Conservation (phyloP, 2,113 vertebrate genomes). For the Excalfactoria chinensis region DNA sequence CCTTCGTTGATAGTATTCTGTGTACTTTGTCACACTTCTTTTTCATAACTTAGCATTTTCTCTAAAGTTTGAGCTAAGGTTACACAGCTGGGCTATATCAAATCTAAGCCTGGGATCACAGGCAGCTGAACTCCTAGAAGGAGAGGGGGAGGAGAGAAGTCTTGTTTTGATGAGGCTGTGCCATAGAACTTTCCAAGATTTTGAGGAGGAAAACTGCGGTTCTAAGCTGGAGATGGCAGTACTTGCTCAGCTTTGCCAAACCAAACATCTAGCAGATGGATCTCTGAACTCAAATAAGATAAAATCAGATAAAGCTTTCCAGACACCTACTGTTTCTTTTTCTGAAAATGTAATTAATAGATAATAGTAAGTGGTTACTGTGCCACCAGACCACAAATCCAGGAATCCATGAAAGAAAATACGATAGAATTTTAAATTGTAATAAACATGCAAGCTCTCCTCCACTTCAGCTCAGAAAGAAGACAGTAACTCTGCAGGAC, state of each 20-base stretch:
- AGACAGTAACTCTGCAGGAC: neutral
- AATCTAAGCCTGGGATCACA: slow-evolving; percentile 46
- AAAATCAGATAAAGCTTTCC: slow-evolving; percentile 34
- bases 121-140: slow-evolving; percentile 43
- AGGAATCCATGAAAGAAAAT: neutral
- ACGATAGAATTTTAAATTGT: neutral
- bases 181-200: neutral
- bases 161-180: neutral
- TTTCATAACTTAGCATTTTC: slow-evolving; percentile 12
- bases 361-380: neutral
- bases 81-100: slow-evolving; percentile 59
- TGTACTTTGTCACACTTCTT: neutral
- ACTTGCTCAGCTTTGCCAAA: slow-evolving; percentile 12
- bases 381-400: neutral
- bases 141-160: neutral
- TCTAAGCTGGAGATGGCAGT: neutral
- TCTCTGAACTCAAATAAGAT: slow-evolving; percentile 12
- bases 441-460: neutral
- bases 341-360: neutral
- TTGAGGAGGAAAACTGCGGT: neutral
- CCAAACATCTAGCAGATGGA: neutral
- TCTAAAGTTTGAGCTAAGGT: slow-evolving; percentile 23
- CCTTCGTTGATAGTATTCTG: neutral
- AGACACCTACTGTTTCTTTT: slow-evolving; percentile 26
- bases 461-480: neutral